Conservation (phyloP, 2,113 vertebrate species). For the Platichthys stellatus region DNA sequence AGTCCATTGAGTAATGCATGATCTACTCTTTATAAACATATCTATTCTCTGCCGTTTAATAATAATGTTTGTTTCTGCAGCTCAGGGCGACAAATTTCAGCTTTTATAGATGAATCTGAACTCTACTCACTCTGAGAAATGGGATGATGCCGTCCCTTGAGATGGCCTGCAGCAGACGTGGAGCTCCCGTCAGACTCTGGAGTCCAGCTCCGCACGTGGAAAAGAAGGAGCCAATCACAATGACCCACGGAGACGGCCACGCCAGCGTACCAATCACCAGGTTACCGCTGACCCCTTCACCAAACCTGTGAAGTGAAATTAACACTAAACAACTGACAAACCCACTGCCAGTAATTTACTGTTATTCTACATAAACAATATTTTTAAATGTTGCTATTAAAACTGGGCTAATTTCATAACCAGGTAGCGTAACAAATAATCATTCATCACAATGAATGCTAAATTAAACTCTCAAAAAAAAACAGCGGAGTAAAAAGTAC, state of each 20-base stretch:
- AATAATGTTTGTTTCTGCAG: too few species aligned
- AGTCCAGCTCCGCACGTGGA: slow-evolving; percentile 96
- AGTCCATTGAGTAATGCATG: neutral
- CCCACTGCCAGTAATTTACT: too few species aligned
- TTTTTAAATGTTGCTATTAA: too few species aligned
- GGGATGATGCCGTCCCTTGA: slow-evolving; percentile 95
- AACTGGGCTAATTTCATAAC: too few species aligned
- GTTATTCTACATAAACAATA: neutral
- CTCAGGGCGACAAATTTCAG: neutral
- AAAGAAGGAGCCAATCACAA: slow-evolving; percentile 98
- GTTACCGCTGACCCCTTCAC: slow-evolving; percentile 94
- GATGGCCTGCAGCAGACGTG: slow-evolving; percentile 95
- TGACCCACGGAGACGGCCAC: slow-evolving; percentile 97
- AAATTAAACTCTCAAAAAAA: too few species aligned
- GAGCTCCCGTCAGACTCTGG: slow-evolving; percentile 96
- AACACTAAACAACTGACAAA: too few species aligned
- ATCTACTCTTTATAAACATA: neutral
- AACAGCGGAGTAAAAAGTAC: too few species aligned
- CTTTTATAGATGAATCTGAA: neutral
- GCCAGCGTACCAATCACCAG: slow-evolving; percentile 96
- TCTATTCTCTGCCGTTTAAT: neutral
- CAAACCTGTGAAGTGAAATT: slow-evolving; percentile 84
- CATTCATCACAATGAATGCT: neutral
- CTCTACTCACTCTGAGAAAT: slow-evolving; percentile 88
- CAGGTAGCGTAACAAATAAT: too few species aligned